These are phyloP conservation scores for Holotrichia oblita DNA, from an alignment of 1,140 invertebrate genomes.

Conservation along the genomic window DNA sequence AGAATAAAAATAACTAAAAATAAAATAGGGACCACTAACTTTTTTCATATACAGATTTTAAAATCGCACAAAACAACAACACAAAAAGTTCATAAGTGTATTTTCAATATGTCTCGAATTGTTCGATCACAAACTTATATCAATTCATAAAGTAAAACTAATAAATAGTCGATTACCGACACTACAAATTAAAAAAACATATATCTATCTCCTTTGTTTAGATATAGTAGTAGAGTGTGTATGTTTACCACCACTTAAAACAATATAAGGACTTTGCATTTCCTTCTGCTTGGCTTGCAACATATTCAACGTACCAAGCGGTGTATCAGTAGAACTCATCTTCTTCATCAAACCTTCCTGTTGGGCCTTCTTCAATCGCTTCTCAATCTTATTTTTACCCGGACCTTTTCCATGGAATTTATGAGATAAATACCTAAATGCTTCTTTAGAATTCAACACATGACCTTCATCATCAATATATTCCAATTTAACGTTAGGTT, in stretches of 20 bases:
- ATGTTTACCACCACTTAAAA: constrained; percentile 90
- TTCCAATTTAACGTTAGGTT: constrained; percentile 95
- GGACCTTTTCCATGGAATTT: constrained; percentile 99
- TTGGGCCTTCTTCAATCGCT: constrained; percentile 93
- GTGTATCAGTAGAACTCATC: constrained; percentile 99
- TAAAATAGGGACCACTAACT: too few relatives aligned
- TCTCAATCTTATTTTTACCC: constrained; percentile 98
- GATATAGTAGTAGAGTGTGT: constrained; percentile 59
- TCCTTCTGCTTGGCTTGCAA: constrained; percentile 97
- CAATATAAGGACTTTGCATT: constrained; percentile 93
- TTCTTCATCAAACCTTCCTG: constrained; percentile 97
- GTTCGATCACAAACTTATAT: too few relatives aligned
- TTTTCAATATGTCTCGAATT: too few relatives aligned
- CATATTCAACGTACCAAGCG: constrained; percentile 92
- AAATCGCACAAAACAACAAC: too few relatives aligned
- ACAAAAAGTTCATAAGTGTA: too few relatives aligned
- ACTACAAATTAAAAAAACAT: too few relatives aligned
- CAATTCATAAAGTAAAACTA: too few relatives aligned
- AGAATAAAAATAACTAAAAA: too few relatives aligned
- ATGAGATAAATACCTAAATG: constrained; percentile 94
- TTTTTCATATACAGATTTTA: too few relatives aligned
- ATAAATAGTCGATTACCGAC: too few relatives aligned
- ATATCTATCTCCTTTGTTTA: constrained; percentile 46
- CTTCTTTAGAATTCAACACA: constrained; percentile 93
- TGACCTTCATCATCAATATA: constrained; percentile 97